Base-by-base conservation (phyloP, 2,797 vertebrate species). In the Chaetophractus vellerosus region DNA sequence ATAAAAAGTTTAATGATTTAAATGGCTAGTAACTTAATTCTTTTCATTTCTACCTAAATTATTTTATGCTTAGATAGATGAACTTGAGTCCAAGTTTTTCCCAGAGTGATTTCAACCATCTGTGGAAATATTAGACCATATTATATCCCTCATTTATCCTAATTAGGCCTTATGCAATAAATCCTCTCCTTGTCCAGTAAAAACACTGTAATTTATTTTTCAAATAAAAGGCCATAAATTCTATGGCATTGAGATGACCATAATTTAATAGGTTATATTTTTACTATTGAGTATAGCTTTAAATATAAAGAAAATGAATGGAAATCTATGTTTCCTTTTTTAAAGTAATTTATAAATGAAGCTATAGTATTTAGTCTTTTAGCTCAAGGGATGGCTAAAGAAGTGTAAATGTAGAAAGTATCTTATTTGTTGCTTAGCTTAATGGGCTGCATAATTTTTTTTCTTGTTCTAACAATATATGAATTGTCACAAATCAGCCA, bases 91-190 rank as follows among this genome's bases (percentile, higher is more conserved):
- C 90, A 96, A 93, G 87, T 94, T 98, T 98, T 97, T 97, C 91
- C 93, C 85, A 95, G 48, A 90, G 92, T 80, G 91, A 98, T 97
- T 97, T 97, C 95, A 97, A 88, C 95, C 96, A 96, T 96, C 96
- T 72, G 2, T 97, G 93, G 96, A 97, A 98, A 98, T 97, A 95
- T 92, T 97, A 88, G 96, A 94, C 86, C 95, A 82, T 94, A 96
- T 93, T 92, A 96, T 92, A 93, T 88, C 83, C 64, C 86, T 96
- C 97, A 97, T 96, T 98, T 97, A 96, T 94, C 96, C 84, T 97
- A 97, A 97, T 98, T 98, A 97, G 79, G 69, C 91, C 88, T 98
- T 97, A 95, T 96, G 64, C 97, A 98, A 97, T 94, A 78, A 64
- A 93, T 97, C 95, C 97, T 92, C 83, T 95, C 21, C 19, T 97